Evolutionary conservation across 2,888 invertebrate genomes (phyloP).

Genomic region (Gryllus longicercus): DNA sequence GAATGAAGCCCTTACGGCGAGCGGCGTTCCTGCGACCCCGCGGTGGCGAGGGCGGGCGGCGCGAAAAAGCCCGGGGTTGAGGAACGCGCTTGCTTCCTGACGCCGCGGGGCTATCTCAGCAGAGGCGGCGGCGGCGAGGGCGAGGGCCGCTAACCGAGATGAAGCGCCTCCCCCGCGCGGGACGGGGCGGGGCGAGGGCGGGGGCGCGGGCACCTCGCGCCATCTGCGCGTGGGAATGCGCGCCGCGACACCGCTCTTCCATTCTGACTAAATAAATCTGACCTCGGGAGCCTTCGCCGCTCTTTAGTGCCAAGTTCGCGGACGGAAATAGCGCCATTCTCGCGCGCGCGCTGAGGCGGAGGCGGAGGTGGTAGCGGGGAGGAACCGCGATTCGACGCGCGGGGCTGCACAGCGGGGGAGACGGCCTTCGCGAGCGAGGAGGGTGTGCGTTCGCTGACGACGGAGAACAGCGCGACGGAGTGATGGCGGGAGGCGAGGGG

Average conservation of each 20-base stretch:
- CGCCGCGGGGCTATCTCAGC: too few relatives aligned
- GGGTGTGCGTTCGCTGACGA: too few relatives aligned
- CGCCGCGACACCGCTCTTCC: background rate
- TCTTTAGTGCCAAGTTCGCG: background rate
- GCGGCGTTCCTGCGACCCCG: too few relatives aligned
- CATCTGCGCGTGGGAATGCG: constrained; percentile 17
- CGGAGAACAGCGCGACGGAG: too few relatives aligned
- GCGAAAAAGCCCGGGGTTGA: too few relatives aligned
- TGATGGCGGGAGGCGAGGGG: too few relatives aligned
- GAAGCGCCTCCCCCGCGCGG: background rate
- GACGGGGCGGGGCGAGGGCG: too few relatives aligned
- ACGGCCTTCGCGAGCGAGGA: too few relatives aligned
- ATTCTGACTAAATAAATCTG: background rate
- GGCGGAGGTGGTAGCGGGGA: background rate
- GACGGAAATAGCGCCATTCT: background rate
- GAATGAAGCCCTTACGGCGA: too few relatives aligned
- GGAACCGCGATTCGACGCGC: background rate
- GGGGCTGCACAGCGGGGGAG: too few relatives aligned
- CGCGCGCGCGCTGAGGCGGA: background rate
- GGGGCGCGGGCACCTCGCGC: background rate
- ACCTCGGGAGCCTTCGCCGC: constrained; percentile 2
- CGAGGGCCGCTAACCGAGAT: background rate
- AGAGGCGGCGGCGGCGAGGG: background rate
- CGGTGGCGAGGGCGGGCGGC: too few relatives aligned
- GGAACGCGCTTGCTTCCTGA: too few relatives aligned